Evolutionary conservation across 2,888 invertebrate species (phyloP), one percentile per base, ranked within the genome.

Genomic region (Zaprionus bogoriensis): DNA sequence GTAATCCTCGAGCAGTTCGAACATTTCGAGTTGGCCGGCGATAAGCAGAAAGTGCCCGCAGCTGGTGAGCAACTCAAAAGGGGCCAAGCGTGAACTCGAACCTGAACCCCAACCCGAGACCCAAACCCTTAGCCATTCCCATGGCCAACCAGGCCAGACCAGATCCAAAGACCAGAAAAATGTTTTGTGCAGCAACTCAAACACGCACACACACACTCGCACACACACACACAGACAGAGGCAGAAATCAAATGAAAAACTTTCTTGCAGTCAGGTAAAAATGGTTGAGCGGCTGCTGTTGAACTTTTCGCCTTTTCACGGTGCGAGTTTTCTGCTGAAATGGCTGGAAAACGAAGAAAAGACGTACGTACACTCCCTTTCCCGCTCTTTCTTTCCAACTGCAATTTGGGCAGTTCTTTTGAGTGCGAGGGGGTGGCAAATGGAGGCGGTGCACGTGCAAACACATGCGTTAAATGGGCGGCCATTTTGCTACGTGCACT

Each of bases 231-330:
- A 39, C 32, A 41, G 22, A 32, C 39, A 25, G 53, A 74, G 67
- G 59, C 77, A 71, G 65, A 81, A 84, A 84, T 83, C 82, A 83
- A 84, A 83, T 77, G 77, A 78, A 78, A 84, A 84, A 84, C 78
- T 84, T 84, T 82, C 78, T 80, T 77, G 69, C 81, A 82, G 79
- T 70, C 85, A 83, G 85, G 85, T 83, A 70, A 81, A 72, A 84
- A 82, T 77, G 65, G 80, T 70, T 72, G 76, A 74, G 71, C 78
- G 77, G 67, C 75, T 77, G 69, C 77, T 78, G 80, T 79, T 83
- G 77, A 83, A 84, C 82, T 83, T 83, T 79, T 84, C 69, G 78
- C 81, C 81, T 82, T 78, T 78, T 81, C 67, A 68, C 59, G 60
- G 48, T 52, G 61, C 55, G 74, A 77, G 77, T 74, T 79, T 81